phyloP scores from a whole-genome alignment of 2,797 vertebrate species.

The Corythornis leucogaster region DNA sequence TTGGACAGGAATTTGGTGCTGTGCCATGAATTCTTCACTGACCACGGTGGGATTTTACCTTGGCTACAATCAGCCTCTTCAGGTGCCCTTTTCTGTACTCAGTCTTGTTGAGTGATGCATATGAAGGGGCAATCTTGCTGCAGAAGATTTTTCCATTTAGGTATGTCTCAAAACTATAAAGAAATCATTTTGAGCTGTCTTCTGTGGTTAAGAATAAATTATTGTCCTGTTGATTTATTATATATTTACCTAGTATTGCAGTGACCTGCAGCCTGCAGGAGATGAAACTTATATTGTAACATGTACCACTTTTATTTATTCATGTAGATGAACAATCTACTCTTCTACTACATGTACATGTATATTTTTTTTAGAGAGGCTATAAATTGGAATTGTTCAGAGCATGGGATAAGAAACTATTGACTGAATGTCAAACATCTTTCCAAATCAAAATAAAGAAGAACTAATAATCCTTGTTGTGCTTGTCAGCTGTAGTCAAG shows the following conservation, averaged over 20 bases:
- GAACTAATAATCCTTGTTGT: slow-evolving; percentile 22
- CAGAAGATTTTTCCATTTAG: slow-evolving; percentile 24
- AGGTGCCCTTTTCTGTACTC: neutral
- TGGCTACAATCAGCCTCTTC: neutral
- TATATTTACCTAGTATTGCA: neutral
- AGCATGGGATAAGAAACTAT: neutral
- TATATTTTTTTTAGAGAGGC: neutral
- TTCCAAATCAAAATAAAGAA: slow-evolving; percentile 44
- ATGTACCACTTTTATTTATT: neutral
- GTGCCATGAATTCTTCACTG: neutral
- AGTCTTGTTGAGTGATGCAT: neutral
- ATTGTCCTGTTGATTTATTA: slow-evolving; percentile 51
- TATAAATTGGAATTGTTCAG: slow-evolving; percentile 10
- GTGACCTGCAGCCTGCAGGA: slow-evolving; percentile 21
- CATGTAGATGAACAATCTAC: neutral
- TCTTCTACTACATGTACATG: neutral
- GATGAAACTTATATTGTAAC: neutral
- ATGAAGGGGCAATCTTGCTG: neutral
- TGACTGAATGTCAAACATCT: slow-evolving; percentile 22
- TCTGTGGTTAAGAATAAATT: slow-evolving; percentile 34
- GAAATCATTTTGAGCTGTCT: slow-evolving; percentile 15
- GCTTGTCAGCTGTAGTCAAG: slow-evolving; percentile 21
- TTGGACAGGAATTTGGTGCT: neutral
- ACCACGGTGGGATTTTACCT: neutral
- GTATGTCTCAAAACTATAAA: neutral